phyloP scores from a whole-genome alignment of 2,113 vertebrate species.

The Benthochromis sp. region DNA sequence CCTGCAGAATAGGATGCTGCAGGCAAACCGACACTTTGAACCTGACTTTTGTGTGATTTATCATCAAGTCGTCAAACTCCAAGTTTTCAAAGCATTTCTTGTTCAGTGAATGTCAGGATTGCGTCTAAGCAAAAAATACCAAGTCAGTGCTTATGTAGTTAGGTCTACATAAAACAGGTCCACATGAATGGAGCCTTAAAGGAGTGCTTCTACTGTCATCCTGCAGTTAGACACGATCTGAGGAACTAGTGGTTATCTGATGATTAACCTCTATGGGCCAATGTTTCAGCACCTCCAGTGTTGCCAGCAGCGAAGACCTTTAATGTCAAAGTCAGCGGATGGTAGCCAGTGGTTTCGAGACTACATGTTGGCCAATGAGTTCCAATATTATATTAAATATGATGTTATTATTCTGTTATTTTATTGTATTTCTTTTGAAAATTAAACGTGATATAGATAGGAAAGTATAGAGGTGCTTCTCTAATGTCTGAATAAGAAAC shows the following conservation, averaged over 20 bases:
- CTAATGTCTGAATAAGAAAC: not conserved
- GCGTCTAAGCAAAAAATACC: not conserved
- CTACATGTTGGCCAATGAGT: not conserved
- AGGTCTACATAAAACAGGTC: not conserved
- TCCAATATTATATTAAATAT: not conserved
- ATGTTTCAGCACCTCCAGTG: not conserved
- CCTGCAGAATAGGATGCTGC: not conserved
- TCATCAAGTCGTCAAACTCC: not conserved
- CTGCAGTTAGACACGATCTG: not conserved
- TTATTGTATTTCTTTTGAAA: not conserved
- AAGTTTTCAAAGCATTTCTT: not conserved
- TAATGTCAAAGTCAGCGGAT: not conserved
- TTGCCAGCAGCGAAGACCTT: not conserved
- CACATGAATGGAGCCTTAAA: not conserved
- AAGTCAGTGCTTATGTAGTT: not conserved
- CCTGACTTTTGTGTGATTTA: not conserved
- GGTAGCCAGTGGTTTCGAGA: not conserved
- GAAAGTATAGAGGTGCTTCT: fast-evolving
- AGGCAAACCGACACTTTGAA: not conserved
- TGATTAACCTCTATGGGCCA: not conserved
- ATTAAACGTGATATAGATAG: not conserved
- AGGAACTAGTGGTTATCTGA: not conserved
- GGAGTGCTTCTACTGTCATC: not conserved
- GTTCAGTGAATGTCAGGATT: not conserved
- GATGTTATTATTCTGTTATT: not conserved